Base-by-base conservation (phyloP, 2,113 vertebrate genomes). In the Hippocampus zosterae region DNA sequence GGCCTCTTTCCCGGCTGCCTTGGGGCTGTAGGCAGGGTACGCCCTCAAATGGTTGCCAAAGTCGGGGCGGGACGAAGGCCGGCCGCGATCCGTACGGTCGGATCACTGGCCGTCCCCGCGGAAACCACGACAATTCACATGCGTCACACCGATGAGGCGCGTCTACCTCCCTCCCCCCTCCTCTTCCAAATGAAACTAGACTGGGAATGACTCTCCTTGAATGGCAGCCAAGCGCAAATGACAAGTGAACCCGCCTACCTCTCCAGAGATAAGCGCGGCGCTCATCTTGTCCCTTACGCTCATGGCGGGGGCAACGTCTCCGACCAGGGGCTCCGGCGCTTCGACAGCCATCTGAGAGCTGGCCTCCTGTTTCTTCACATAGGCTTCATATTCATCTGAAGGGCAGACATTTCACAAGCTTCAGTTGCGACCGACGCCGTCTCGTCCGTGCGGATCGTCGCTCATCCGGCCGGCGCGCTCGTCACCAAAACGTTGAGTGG, bases 381-480 rank as follows among this genome's bases (percentile, higher is more conserved):
- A 92, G 52, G 84, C 82, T 71, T 98, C 96, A 2, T 95, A 98
- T 81, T 95, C 94, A 90, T 93, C 97, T 99, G 89, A 77, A 61
- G 67, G 42, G 16, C 33, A 60, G 5, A 64, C 7, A 3, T 61
- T 61, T 21, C 29, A 61, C 5, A 2, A 21, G 12, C 27, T 19
- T 37, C 27, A 60, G 18, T 60, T 33, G 15, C 27, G 37, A 33
- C 3, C 42, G 13, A 53, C 2, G 8, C 8, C 19, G 2, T 7
- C 50, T 0, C 21, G 50, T 52, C 50, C 19, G 19, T 21, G 50
- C 8, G 18, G 50, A 8, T 8, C 21, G 50, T 52, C 8, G 7
- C 2, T 55, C 21, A 23, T n/a, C n/a, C 9, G 18, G 48, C 19
- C 0, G 18, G 1, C 4, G 48, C 18, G 7, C 18, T 50, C 5